phyloP scores from a whole-genome alignment of 2,888 invertebrate species.

The Amblyteles armatorius region DNA sequence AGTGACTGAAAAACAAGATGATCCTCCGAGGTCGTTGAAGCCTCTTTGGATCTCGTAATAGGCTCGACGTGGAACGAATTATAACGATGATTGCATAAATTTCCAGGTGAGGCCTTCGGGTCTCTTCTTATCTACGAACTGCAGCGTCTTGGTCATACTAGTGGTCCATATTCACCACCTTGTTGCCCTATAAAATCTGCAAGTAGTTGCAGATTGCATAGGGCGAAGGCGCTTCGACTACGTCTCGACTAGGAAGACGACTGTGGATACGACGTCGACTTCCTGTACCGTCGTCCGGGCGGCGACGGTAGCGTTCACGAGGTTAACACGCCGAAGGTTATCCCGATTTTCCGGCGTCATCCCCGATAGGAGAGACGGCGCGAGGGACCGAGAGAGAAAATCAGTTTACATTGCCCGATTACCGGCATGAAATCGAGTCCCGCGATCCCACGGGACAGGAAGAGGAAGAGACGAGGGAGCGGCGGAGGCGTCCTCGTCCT shows the following conservation, averaged over 20 bases:
- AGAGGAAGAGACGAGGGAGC: constrained; percentile 16
- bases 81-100: constrained; percentile 49
- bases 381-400: constrained; percentile 45
- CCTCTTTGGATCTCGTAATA: constrained; percentile 3
- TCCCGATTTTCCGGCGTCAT: constrained; percentile 47
- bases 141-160: background rate
- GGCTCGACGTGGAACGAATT: constrained; percentile 24
- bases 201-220: background rate
- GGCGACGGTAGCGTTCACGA: constrained; percentile 40
- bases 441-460: constrained; percentile 37
- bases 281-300: constrained; percentile 38
- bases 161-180: no score
- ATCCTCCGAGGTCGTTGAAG: background rate
- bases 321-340: constrained; percentile 60
- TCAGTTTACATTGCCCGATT: constrained; percentile 62
- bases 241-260: constrained; percentile 27
- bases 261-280: constrained; percentile 31
- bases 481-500: constrained; percentile 10
- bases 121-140: background rate
- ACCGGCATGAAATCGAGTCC: constrained; percentile 54
- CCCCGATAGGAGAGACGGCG: constrained; percentile 30
- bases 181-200: background rate
- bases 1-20: constrained; percentile 35
- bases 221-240: constrained; percentile 26
- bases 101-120: background rate